Evolutionary conservation across 2,113 vertebrate species (phyloP).

Genomic region (Zingel zingel): DNA sequence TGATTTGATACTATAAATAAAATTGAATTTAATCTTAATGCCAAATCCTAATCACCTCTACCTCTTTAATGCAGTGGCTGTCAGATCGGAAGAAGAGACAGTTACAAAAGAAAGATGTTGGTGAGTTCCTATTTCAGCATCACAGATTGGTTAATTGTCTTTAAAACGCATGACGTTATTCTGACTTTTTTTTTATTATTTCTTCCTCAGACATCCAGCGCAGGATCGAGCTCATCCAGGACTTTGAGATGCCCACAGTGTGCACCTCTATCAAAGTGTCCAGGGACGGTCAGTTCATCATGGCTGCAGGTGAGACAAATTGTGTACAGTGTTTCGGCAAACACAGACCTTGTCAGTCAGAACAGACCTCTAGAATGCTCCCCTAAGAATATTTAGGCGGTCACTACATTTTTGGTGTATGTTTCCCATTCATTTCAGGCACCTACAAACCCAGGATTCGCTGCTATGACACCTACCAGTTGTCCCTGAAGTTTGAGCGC

Average conservation of each 20-base stretch:
- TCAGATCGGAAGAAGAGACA: slow-evolving; percentile 96
- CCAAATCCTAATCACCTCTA: neutral
- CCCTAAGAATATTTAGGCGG: neutral
- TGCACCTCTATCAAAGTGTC: slow-evolving; percentile 94
- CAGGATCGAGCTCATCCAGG: slow-evolving; percentile 98
- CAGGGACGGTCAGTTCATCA: slow-evolving; percentile 94
- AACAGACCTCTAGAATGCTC: too few relatives aligned
- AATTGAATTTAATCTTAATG: neutral
- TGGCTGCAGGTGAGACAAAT: slow-evolving; percentile 89
- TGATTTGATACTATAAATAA: too few relatives aligned
- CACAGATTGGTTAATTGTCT: rapidly evolving
- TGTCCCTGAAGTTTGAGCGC: slow-evolving; percentile 98
- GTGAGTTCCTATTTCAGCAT: slow-evolving; percentile 82
- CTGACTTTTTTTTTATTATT: neutral
- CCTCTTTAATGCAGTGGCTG: slow-evolving; percentile 88
- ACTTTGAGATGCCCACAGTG: slow-evolving; percentile 98
- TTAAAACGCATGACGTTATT: neutral
- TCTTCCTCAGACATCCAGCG: slow-evolving; percentile 89
- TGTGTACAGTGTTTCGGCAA: neutral
- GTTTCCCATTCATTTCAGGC: slow-evolving; percentile 79
- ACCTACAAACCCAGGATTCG: slow-evolving; percentile 97
- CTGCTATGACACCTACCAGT: slow-evolving; percentile 95
- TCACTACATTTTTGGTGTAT: neutral
- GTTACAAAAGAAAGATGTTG: slow-evolving; percentile 95
- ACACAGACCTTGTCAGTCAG: rapidly evolving